phyloP scores from a whole-genome alignment of 1,140 invertebrate genomes.

The Drosophila simulans region DNA sequence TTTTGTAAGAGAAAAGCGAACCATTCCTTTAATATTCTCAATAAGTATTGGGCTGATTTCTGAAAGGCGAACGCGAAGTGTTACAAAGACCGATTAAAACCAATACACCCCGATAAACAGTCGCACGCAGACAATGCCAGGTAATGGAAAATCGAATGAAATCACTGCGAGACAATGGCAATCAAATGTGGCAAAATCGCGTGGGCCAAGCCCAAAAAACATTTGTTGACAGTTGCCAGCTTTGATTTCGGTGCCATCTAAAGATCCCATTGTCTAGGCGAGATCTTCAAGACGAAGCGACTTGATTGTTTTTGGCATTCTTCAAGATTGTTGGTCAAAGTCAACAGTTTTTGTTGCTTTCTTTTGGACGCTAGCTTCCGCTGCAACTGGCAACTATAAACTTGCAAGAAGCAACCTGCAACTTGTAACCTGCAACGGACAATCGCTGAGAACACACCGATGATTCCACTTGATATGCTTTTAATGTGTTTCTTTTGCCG shows the following conservation, averaged over 20 bases:
- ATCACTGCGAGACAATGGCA: slow-evolving; percentile 54
- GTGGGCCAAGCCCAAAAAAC: slow-evolving; percentile 56
- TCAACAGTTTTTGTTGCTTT: slow-evolving; percentile 4
- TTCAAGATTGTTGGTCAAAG: slow-evolving; percentile 24
- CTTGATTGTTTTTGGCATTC: slow-evolving; percentile 24
- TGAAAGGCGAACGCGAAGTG: no score
- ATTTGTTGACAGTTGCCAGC: slow-evolving; percentile 41
- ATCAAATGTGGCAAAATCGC: slow-evolving; percentile 63
- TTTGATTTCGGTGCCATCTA: slow-evolving; percentile 25
- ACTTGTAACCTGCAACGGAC: slow-evolving; percentile 25
- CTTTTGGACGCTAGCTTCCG: slow-evolving; percentile 9
- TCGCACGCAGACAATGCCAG: neutral
- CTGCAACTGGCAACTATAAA: slow-evolving; percentile 24
- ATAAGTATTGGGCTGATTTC: no score
- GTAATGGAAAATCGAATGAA: slow-evolving; percentile 43
- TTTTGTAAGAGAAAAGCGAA: no score
- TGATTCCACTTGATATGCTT: slow-evolving; percentile 77
- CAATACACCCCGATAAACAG: neutral
- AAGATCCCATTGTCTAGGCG: slow-evolving; percentile 28
- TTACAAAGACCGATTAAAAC: neutral
- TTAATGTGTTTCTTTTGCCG: slow-evolving; percentile 79
- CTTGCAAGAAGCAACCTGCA: slow-evolving; percentile 22
- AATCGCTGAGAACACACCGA: slow-evolving; percentile 64
- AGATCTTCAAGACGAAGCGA: slow-evolving; percentile 16
- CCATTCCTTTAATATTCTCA: no score